Evolutionary conservation across 2,113 vertebrate species (phyloP).

Genomic region (Grammomys surdaster): DNA sequence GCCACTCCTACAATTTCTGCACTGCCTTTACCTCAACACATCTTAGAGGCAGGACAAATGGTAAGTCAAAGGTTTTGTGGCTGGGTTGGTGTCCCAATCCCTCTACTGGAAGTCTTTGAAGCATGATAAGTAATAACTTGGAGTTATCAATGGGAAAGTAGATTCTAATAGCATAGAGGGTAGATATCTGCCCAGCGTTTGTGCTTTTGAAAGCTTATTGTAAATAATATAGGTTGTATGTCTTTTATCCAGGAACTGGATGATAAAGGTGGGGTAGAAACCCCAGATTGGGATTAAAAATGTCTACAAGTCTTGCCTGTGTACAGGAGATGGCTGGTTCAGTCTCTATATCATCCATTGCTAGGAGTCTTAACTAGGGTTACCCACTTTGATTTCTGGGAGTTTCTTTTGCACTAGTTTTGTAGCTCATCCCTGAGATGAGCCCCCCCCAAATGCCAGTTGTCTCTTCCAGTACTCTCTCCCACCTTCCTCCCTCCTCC

Average conservation of each 20-base stretch:
- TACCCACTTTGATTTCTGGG: not conserved
- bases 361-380: not conserved
- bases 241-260: too few relatives aligned
- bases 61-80: not conserved
- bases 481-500: not conserved
- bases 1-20: not conserved
- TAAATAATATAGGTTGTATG: too few relatives aligned
- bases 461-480: not conserved
- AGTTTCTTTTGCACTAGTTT: not conserved
- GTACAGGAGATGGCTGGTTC: not conserved
- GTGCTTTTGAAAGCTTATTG: too few relatives aligned
- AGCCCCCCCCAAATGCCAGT: rapidly evolving
- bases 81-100: not conserved
- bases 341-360: not conserved
- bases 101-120: not conserved
- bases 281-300: too few relatives aligned
- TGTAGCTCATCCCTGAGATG: not conserved
- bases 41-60: not conserved
- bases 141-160: too few relatives aligned
- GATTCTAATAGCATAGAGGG: too few relatives aligned
- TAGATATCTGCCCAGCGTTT: too few relatives aligned
- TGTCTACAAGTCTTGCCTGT: not conserved
- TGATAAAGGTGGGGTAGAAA: too few relatives aligned
- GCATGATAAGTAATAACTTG: too few relatives aligned
- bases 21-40: not conserved